Conservation (phyloP, 2,797 vertebrate species). For the Gymnoscopelus braueri region DNA sequence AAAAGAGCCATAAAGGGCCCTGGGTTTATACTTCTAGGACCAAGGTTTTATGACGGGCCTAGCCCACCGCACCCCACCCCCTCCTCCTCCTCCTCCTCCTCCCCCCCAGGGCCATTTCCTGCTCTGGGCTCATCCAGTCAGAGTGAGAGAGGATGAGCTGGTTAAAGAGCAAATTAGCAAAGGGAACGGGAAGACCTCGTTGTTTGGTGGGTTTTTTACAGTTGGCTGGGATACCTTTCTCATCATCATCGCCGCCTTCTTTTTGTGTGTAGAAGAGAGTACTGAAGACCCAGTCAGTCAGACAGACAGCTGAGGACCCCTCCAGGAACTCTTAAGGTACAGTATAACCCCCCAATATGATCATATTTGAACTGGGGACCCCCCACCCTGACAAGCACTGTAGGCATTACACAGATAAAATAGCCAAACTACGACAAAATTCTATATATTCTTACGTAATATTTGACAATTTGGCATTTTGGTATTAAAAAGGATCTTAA, state of each 20-base stretch:
- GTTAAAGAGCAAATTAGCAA: background rate
- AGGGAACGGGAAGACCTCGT: constrained; percentile 4
- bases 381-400: too few relatives aligned
- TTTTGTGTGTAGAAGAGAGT: background rate
- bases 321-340: background rate
- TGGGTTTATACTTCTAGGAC: constrained; percentile 40
- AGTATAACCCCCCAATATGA: too few relatives aligned
- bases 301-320: background rate
- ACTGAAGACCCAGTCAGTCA: background rate
- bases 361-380: too few relatives aligned
- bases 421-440: too few relatives aligned
- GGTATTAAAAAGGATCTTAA: too few relatives aligned
- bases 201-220: constrained; percentile 6
- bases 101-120: constrained; percentile 34
- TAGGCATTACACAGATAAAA: too few relatives aligned
- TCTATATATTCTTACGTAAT: too few relatives aligned
- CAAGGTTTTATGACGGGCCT: constrained; percentile 28
- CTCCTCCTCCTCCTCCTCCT: background rate
- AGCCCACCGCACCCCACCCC: background rate
- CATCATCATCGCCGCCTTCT: background rate
- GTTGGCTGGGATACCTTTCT: background rate
- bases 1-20: constrained; percentile 41
- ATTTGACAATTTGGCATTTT: too few relatives aligned
- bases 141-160: constrained; percentile 8
- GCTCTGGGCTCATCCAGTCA: constrained; percentile 20